Base-by-base conservation (phyloP, 2,888 invertebrate species). In the Mythimna impura region DNA sequence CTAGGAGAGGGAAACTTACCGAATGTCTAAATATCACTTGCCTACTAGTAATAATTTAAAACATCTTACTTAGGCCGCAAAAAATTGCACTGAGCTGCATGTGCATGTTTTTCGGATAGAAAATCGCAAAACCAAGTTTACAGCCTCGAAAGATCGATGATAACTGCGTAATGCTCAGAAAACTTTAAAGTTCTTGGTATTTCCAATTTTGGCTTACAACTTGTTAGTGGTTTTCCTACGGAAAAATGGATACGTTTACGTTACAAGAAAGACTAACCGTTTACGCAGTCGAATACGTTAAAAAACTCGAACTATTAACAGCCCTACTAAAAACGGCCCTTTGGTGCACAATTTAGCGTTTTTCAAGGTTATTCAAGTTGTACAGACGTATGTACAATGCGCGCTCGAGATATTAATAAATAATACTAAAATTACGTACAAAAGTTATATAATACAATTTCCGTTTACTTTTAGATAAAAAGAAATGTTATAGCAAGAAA, bases 401-500 rank as follows among this genome's bases (percentile, higher is more conserved):
- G 3, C 30, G 30, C 0, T 30, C 30, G 30, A 30, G 30, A 64
- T 61, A 43, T 80, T 55, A 60, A 66, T 66, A 30, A 55, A 55
- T 67, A 57, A 81, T 64, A 66, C 22, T 12, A 72, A 66, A 65
- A 64, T 43, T 54, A 63, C 54, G n/a, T 62, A 57, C 8, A 52
- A 64, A 76, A 40, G 10, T 52, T n/a, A 8, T 36, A 30, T 65
- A 30, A 10, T 40, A 58, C 50, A 40, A 30, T 61, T 69, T 57
- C n/a, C 36, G n/a, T 80, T 66, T 58, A 57, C 36, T 62, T 77
- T 30, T 40, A 66, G 22, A 58, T 34, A 80, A 73, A 79, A 68
- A 68, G n/a, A 64, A 82, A 73, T 36, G 9, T 66, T 57, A 50
- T 54, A 58, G n/a, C 10, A n/a, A 73, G 14, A 68, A 22, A 75